Base-by-base conservation (phyloP, 1,140 invertebrate species). In the Cyphomyrmex costatus region DNA sequence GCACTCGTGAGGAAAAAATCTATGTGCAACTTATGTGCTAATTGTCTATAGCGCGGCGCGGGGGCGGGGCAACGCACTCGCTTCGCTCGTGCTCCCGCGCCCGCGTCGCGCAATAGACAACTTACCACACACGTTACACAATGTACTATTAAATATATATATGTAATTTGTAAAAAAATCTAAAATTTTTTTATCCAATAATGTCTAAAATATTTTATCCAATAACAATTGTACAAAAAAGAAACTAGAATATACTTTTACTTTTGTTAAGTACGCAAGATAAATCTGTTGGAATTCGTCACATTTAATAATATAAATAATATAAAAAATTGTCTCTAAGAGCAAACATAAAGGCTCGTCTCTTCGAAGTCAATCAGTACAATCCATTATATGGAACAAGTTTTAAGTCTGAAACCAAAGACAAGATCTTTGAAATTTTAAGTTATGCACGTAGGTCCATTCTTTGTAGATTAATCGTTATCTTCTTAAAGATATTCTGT, bases 361-460 rank as follows among this genome's bases (percentile, higher is more conserved):
- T 2, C 8, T 8, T 0, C 36, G 36, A 42, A 42, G 8, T 42
- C 36, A 8, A 10, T 8, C 36, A 10, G 36, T 42, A 42, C 36
- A 10, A 42, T 42, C 36, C 36, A 42, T 42, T 42, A 10, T 42
- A 2, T 42, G 36, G 36, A 8, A 42, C 36, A 42, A 42, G 8
- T 8, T 42, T 42, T 33, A 65, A 65, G 16, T 1, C 56, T 66
- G 7, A 30, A 53, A 30, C 3, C 8, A 8, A 27, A 24, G 51
- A 27, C 27, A 71, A 56, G 21, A n/a, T 42, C 65, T 3, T 53
- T 53, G 7, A 65, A 79, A 68, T 61, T 53, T 79, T 66, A 42
- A 53, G 21, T 4, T 53, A 0, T 8, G 7, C 2, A 66, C 61
- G 46, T 19, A 12, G 33, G 2, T 19, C n/a, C 30, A 33, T 42